phyloP scores from a whole-genome alignment of 2,113 vertebrate genomes.

The Amphiprion percula region DNA sequence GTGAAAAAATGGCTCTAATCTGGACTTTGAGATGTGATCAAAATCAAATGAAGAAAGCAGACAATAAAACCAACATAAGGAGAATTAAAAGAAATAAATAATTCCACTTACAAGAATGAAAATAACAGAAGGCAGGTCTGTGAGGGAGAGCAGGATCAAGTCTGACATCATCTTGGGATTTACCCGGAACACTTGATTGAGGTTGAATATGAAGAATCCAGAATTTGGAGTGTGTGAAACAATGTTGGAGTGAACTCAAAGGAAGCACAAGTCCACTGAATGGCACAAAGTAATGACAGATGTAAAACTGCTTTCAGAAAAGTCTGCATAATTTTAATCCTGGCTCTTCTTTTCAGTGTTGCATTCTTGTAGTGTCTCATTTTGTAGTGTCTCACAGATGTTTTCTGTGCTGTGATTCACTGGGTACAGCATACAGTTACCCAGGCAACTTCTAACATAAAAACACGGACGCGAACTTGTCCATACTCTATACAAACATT shows the following conservation, averaged over 20 bases:
- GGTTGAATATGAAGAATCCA: constrained; percentile 51
- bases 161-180: constrained; percentile 84
- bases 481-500: constrained; percentile 71
- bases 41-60: constrained; percentile 22
- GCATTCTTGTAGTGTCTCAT: constrained; percentile 39
- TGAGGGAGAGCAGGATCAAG: constrained; percentile 69
- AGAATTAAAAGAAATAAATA: constrained; percentile 7
- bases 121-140: constrained; percentile 74
- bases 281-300: constrained; percentile 40
- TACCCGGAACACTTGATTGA: constrained; percentile 74
- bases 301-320: constrained; percentile 45
- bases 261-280: constrained; percentile 56
- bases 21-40: constrained; percentile 2
- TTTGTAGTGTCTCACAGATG: constrained; percentile 54
- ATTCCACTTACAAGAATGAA: constrained; percentile 84
- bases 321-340: constrained; percentile 48
- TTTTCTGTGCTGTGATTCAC: constrained; percentile 46
- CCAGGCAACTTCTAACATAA: constrained; percentile 37
- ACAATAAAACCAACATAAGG: constrained; percentile 4
- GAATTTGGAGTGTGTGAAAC: constrained; percentile 56
- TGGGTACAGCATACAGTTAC: constrained; percentile 45
- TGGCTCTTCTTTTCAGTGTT: constrained; percentile 56
- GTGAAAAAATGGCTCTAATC: neutral
- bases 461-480: constrained; percentile 51
- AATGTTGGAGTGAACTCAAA: constrained; percentile 55